phyloP scores from a whole-genome alignment of 92 coral and sea anemone species.

The Zoanthus gigantus region DNA sequence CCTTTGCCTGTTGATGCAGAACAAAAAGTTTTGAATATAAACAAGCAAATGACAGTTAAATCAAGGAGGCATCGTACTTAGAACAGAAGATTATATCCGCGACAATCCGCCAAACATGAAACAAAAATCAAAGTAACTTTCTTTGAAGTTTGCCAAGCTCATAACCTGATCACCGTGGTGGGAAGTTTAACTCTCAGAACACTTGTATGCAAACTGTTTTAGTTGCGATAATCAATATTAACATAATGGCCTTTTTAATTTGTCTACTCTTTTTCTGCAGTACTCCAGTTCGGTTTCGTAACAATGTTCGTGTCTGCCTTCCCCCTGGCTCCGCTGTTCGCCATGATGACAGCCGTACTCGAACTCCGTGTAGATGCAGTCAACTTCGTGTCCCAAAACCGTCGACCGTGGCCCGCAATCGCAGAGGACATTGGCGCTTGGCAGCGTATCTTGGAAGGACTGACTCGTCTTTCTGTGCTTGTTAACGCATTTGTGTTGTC shows the following conservation, averaged over 20 bases:
- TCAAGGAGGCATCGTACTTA: no score
- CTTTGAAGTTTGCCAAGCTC: no score
- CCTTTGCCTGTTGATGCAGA: no score
- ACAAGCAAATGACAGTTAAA: no score
- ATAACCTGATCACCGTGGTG: no score
- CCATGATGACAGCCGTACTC: conserved; percentile 80
- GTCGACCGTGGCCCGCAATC: conserved; percentile 85
- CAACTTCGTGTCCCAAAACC: conserved; percentile 85
- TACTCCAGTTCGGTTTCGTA: conserved; percentile 94
- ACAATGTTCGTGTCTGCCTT: conserved; percentile 98
- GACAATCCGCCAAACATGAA: no score
- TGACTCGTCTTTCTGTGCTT: conserved; percentile 75
- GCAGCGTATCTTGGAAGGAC: conserved; percentile 70
- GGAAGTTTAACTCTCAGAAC: no score
- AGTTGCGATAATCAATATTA: neutral
- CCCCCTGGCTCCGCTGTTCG: conserved; percentile 93
- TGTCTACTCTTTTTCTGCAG: conserved; percentile 41
- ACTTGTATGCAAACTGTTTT: no score
- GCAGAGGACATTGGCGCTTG: conserved; percentile 96
- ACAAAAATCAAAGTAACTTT: no score
- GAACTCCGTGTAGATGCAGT: conserved; percentile 95
- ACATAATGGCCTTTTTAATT: no score
- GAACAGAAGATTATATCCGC: no score
- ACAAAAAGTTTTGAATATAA: no score
- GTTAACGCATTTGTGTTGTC: conserved; percentile 82